Conservation (phyloP, 1,140 invertebrate genomes). For the Ceratina calcarata region DNA sequence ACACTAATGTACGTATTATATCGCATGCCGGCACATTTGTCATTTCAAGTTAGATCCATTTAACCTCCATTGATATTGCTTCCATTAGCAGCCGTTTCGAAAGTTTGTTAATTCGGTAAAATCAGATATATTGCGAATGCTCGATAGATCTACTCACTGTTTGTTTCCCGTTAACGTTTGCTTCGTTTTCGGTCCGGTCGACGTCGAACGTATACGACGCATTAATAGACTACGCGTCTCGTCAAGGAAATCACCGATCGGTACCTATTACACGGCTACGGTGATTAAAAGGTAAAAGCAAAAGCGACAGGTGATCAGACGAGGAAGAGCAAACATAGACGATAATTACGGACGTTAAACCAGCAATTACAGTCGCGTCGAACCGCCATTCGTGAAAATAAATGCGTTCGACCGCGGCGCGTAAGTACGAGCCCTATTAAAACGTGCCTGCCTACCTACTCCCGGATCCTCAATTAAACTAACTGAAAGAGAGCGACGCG, state of each 20-base stretch:
- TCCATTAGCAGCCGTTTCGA: no score
- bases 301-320: background rate
- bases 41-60: background rate
- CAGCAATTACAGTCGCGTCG: background rate
- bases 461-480: background rate
- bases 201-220: no score
- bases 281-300: background rate
- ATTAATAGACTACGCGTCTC: no score
- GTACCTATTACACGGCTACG: no score
- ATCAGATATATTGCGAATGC: background rate
- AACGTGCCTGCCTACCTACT: background rate
- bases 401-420: background rate
- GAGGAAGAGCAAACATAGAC: background rate
- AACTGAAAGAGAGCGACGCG: background rate
- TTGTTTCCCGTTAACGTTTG: no score
- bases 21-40: background rate
- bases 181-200: no score
- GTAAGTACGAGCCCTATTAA: no score
- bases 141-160: no score
- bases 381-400: constrained; percentile 6
- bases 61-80: background rate
- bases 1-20: background rate
- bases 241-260: no score
- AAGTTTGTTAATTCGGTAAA: background rate
- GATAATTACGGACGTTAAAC: background rate